These are phyloP conservation scores for Labroides dimidiatus DNA, from an alignment of 2,797 vertebrate genomes.

Conservation along the genomic window DNA sequence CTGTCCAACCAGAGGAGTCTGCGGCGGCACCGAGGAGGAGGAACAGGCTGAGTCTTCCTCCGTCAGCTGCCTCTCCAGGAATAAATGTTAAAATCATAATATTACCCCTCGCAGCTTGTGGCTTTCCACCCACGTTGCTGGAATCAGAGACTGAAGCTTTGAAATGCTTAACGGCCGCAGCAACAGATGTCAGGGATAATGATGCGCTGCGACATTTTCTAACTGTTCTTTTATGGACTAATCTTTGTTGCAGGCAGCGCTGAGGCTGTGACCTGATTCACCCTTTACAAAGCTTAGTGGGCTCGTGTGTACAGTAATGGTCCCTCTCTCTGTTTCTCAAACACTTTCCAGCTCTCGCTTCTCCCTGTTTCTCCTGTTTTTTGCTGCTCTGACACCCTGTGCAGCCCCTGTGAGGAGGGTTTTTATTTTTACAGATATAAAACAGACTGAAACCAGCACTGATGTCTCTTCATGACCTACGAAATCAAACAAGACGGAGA, in stretches of 20 bases:
- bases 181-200: conserved; percentile 69
- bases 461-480: no score
- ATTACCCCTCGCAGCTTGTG: conserved; percentile 33
- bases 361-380: neutral
- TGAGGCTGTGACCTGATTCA: conserved; percentile 41
- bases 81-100: conserved; percentile 44
- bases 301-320: conserved; percentile 10
- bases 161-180: conserved; percentile 46
- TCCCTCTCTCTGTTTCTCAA: conserved; percentile 3
- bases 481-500: no score
- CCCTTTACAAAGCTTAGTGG: conserved; percentile 38
- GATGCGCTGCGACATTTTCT: conserved; percentile 47
- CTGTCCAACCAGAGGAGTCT: conserved; percentile 7
- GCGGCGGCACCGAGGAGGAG: neutral
- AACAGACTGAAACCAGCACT: no score
- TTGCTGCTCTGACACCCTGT: no score
- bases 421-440: no score
- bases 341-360: neutral
- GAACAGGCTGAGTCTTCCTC: neutral
- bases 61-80: conserved; percentile 19
- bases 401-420: no score
- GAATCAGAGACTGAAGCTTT: conserved; percentile 45
- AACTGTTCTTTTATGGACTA: conserved; percentile 59
- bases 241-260: conserved; percentile 42
- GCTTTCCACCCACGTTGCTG: conserved; percentile 47